These are phyloP conservation scores for Peribatodes rhomboidaria DNA, from an alignment of 2,888 invertebrate species.

Conservation along the genomic window DNA sequence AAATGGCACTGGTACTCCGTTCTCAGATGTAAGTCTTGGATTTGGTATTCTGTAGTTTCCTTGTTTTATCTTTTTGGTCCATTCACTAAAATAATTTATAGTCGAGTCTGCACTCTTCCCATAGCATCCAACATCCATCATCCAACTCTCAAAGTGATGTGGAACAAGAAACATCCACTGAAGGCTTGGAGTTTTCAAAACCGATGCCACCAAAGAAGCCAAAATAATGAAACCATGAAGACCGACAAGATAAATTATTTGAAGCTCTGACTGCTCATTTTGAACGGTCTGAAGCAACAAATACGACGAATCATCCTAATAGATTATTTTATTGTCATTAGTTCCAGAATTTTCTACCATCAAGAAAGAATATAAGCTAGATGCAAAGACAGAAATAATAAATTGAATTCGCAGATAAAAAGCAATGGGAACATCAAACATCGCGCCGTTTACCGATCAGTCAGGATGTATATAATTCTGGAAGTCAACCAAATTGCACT, in stretches of 20 bases:
- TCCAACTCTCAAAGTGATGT: neutral
- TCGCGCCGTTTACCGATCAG: neutral
- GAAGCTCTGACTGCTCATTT: conserved; percentile 8
- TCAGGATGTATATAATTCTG: conserved; percentile 13
- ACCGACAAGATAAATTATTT: conserved; percentile 17
- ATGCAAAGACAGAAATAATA: conserved; percentile 35
- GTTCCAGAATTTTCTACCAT: conserved; percentile 7
- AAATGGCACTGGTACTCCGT: neutral
- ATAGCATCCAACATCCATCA: neutral
- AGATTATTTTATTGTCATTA: conserved; percentile 12
- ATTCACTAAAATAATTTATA: neutral
- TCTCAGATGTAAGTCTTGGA: neutral
- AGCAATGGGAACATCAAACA: conserved; percentile 14
- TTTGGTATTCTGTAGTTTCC: neutral
- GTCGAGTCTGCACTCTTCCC: neutral
- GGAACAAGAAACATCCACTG: neutral
- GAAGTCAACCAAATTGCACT: too few relatives aligned
- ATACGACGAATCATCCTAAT: conserved; percentile 6
- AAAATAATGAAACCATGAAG: conserved; percentile 4
- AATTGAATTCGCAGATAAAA: conserved; percentile 33
- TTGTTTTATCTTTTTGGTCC: neutral
- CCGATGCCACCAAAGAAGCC: conserved; percentile 8
- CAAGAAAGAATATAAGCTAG: conserved; percentile 13
- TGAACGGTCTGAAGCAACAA: neutral
- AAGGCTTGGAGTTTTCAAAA: neutral